Evolutionary conservation across 2,113 vertebrate genomes (phyloP), one percentile per base, ranked within the genome.

Genomic region (Danionella cerebrum): DNA sequence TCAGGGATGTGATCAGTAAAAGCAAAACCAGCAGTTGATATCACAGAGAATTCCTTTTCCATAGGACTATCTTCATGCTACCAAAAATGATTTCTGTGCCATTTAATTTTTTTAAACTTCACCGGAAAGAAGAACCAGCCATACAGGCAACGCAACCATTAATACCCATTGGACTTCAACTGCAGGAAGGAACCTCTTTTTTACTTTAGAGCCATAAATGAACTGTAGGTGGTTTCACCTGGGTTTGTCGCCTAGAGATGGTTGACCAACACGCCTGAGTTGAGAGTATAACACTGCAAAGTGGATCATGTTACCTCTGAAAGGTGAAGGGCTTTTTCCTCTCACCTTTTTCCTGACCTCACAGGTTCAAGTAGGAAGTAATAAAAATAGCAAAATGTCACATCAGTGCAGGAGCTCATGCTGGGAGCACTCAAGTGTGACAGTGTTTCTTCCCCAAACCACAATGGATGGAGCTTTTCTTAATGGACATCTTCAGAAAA

Each of bases 11-110:
- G 76, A 69, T 79, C 74, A 69, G 72, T 76, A 78, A 81, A 76
- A 82, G 79, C 76, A 74, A 82, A 79, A 85, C 80, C 85, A 87
- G 85, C 85, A 86, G 77, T 77, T 82, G 53, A 73, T 74, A 72
- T 54, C 68, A 76, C 74, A 75, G 35, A 50, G 62, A 70, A 54
- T 59, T 67, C 38, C 7, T 76, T 72, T 66, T 62, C 74, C 42
- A 75, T 63, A 55, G 70, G 44, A 71, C 78, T 74, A 81, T 75
- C 74, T 79, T 70, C 71, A 80, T 80, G 51, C 77, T 81, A 89
- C 86, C 84, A 87, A 88, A 87, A 86, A 73, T 72, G 59, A 4
- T 76, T 64, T 39, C 76, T 25, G 69, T 70, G 38, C 71, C 59
- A 73, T 67, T 76, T 41, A 35, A 52, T 63, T 66, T 63, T 13